These are phyloP conservation scores for Marasmarcha lunaedactyla DNA, from an alignment of 2,888 invertebrate genomes.

Conservation along the genomic window DNA sequence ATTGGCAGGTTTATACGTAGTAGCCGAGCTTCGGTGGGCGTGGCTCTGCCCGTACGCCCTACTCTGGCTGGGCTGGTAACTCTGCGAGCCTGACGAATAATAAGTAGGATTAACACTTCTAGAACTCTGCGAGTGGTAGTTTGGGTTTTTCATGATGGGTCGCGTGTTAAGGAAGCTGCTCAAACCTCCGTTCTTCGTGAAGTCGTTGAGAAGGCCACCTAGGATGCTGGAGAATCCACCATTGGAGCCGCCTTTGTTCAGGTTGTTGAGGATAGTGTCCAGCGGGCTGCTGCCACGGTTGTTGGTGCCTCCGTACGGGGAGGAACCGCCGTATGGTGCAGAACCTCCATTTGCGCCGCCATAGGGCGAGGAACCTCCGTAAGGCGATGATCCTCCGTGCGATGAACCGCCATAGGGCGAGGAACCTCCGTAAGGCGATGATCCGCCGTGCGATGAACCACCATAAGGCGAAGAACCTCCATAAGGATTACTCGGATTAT, in stretches of 20 bases:
- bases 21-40: slow-evolving; percentile 32
- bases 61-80: slow-evolving; percentile 37
- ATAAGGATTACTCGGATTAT: slow-evolving; percentile 9
- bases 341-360: slow-evolving; percentile 12
- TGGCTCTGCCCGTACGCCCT: slow-evolving; percentile 44
- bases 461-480: slow-evolving; percentile 23
- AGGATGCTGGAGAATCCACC: slow-evolving; percentile 34
- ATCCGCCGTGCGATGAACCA: slow-evolving; percentile 19
- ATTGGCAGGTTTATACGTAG: slow-evolving; percentile 42
- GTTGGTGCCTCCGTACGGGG: background rate
- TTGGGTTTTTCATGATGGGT: slow-evolving; percentile 57
- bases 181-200: slow-evolving; percentile 43
- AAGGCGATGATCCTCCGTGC: slow-evolving; percentile 20
- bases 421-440: slow-evolving; percentile 24
- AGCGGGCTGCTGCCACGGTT: slow-evolving; percentile 25
- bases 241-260: slow-evolving; percentile 26
- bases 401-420: slow-evolving; percentile 13
- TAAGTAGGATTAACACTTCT: slow-evolving; percentile 47
- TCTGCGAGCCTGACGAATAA: slow-evolving; percentile 52
- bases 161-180: slow-evolving; percentile 43
- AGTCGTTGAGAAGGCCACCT: slow-evolving; percentile 42
- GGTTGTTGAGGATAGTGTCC: slow-evolving; percentile 33
- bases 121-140: slow-evolving; percentile 44
- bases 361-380: slow-evolving; percentile 11
- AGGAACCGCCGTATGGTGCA: slow-evolving; percentile 14